Percentiles rank a stretch among this genome's conserved stretches.
phyloP scores from a whole-genome alignment of 92 coral and sea anemone genomes.

The Zoanthus sociatus region DNA sequence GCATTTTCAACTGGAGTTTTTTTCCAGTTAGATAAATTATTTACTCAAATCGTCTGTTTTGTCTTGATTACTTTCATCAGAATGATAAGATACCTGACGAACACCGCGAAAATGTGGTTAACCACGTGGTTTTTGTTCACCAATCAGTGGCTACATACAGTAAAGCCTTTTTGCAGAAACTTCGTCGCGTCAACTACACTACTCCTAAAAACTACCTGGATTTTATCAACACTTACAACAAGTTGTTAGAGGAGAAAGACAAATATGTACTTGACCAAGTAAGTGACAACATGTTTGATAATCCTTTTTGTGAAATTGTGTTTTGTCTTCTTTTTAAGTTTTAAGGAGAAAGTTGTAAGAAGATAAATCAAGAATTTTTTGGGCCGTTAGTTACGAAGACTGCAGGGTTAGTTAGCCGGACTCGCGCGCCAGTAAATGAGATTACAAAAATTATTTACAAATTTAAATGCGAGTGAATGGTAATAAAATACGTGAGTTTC shows the following conservation, averaged over 20 bases:
- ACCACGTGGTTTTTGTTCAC: slow-evolving; percentile 98
- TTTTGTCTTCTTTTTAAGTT: too few species aligned
- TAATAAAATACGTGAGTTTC: too few species aligned
- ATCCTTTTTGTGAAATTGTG: too few species aligned
- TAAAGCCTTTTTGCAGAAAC: slow-evolving; percentile 86
- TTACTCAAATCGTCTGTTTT: not conserved
- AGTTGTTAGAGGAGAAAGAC: slow-evolving; percentile 96
- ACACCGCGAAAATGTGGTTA: slow-evolving; percentile 95
- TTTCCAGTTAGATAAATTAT: too few species aligned
- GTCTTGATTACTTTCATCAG: slow-evolving; percentile 51
- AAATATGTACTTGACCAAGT: slow-evolving; percentile 97
- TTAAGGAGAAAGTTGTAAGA: too few species aligned
- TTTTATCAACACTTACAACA: slow-evolving; percentile 96
- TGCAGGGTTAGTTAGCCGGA: too few species aligned
- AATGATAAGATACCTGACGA: slow-evolving; percentile 97
- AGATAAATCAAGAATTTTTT: too few species aligned
- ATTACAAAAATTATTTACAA: too few species aligned
- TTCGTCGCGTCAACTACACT: slow-evolving; percentile 97
- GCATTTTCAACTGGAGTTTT: too few species aligned
- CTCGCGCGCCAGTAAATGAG: too few species aligned
- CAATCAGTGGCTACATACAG: slow-evolving; percentile 95
- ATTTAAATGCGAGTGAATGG: too few species aligned
- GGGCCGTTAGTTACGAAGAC: too few species aligned
- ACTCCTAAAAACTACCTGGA: slow-evolving; percentile 99
- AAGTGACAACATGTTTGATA: not conserved